phyloP scores from a whole-genome alignment of 2,888 invertebrate genomes.

The Rhyacophila evoluta region DNA sequence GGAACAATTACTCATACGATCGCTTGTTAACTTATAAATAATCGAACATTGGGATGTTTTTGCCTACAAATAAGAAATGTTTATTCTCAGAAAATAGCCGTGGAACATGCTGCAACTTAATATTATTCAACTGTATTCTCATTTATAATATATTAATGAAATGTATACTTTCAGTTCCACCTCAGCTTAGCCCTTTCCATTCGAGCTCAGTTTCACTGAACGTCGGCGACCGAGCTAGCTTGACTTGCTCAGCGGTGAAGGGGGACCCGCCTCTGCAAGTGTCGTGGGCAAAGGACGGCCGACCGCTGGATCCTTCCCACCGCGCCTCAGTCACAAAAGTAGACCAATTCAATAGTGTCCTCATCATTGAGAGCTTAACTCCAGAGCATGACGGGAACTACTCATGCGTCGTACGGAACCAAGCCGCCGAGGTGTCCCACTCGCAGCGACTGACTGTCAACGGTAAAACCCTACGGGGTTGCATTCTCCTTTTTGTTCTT shows the following conservation, averaged over 20 bases:
- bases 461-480: slow-evolving; percentile 74
- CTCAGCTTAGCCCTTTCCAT: slow-evolving; percentile 81
- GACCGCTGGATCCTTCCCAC: slow-evolving; percentile 73
- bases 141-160: not conserved
- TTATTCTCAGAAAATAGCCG: too few relatives aligned
- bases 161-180: slow-evolving; percentile 71
- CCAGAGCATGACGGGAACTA: slow-evolving; percentile 84
- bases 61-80: too few relatives aligned
- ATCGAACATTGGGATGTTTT: too few relatives aligned
- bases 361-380: slow-evolving; percentile 80
- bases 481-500: slow-evolving; percentile 62
- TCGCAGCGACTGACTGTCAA: slow-evolving; percentile 81
- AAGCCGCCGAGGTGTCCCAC: slow-evolving; percentile 79
- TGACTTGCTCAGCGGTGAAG: slow-evolving; percentile 81
- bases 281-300: slow-evolving; percentile 81
- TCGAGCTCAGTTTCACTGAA: slow-evolving; percentile 76
- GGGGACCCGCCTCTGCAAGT: slow-evolving; percentile 83
- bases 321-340: slow-evolving; percentile 79
- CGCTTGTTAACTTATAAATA: too few relatives aligned
- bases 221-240: slow-evolving; percentile 79
- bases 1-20: too few relatives aligned
- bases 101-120: not conserved
- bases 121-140: not conserved
- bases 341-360: slow-evolving; percentile 82
- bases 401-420: slow-evolving; percentile 79